phyloP scores from a whole-genome alignment of 2,888 invertebrate species.

The Drosophila antonietae region DNA sequence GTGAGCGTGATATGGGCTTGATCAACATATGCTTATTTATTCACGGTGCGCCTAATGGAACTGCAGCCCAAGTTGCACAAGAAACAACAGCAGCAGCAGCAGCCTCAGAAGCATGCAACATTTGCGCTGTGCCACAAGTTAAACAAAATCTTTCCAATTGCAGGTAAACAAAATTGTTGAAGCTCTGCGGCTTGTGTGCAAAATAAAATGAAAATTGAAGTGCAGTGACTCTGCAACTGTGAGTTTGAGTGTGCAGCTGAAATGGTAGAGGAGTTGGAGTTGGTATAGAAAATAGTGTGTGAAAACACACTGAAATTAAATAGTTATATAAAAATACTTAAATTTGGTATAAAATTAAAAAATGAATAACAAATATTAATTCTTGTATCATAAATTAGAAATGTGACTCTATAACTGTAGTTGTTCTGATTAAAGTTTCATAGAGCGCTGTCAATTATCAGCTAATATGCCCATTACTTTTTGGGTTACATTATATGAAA shows the following conservation, averaged over 20 bases:
- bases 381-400: neutral
- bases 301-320: neutral
- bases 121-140: conserved; percentile 62
- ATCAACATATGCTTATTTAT: conserved; percentile 13
- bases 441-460: neutral
- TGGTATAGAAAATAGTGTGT: neutral
- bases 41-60: conserved; percentile 31
- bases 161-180: conserved; percentile 42
- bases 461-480: fast-evolving
- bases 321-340: neutral
- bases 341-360: neutral
- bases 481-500: neutral
- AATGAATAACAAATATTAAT: neutral
- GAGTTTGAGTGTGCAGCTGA: neutral
- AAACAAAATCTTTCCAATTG: conserved; percentile 68
- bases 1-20: neutral
- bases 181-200: neutral
- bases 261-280: neutral
- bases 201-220: no score
- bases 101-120: conserved; percentile 34
- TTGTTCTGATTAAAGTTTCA: neutral
- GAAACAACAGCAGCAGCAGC: conserved; percentile 13
- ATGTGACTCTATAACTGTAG: neutral
- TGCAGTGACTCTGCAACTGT: neutral
- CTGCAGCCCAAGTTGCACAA: conserved; percentile 45